Evolutionary conservation across 2,797 vertebrate species (phyloP).

Genomic region (Jordanella pulchra): DNA sequence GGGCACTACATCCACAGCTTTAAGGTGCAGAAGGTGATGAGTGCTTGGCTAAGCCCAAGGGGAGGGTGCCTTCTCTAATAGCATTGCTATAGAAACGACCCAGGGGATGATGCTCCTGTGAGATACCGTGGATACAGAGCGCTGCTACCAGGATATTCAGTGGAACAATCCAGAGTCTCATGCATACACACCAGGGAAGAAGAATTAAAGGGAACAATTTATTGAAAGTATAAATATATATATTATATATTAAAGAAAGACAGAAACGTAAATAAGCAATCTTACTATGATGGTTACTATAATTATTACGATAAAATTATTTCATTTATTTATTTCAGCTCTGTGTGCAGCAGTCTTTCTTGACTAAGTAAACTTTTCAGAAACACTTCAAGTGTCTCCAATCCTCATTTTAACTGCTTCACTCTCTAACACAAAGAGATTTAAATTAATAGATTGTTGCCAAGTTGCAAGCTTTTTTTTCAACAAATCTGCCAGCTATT

Average conservation of each 20-base stretch:
- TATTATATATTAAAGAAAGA: conserved; percentile 81
- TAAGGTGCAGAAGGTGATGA: conserved; percentile 56
- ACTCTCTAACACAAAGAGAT: neutral
- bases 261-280: conserved; percentile 83
- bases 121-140: conserved; percentile 80
- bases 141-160: conserved; percentile 83
- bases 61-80: conserved; percentile 71
- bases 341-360: conserved; percentile 84
- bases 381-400: conserved; percentile 69
- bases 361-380: conserved; percentile 83
- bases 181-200: conserved; percentile 77
- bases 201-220: conserved; percentile 82
- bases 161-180: conserved; percentile 82
- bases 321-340: conserved; percentile 88
- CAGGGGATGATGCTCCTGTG: conserved; percentile 78
- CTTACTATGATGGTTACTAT: conserved; percentile 85
- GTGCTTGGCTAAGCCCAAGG: conserved; percentile 45
- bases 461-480: neutral
- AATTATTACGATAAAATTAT: conserved; percentile 86
- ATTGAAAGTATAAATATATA: conserved; percentile 81
- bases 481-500: conserved; percentile 4
- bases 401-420: conserved; percentile 44
- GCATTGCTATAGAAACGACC: conserved; percentile 80
- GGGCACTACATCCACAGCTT: conserved; percentile 56
- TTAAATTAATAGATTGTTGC: neutral